phyloP scores from a whole-genome alignment of 2,888 invertebrate genomes.

The Watsonalla cultraria region DNA sequence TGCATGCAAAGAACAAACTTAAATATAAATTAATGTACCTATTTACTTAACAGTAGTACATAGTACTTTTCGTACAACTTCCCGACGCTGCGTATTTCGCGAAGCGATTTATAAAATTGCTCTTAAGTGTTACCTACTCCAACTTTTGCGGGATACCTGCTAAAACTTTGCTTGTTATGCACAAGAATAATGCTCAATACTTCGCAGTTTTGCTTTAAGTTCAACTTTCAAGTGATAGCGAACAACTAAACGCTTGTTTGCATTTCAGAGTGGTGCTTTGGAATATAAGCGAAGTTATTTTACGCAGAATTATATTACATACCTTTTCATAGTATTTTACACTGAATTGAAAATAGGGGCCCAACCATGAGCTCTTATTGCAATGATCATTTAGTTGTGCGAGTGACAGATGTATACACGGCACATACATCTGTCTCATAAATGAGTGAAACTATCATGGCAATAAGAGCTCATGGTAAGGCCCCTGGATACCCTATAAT shows the following conservation, averaged over 20 bases:
- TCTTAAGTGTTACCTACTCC: slow-evolving; percentile 24
- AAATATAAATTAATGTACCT: not conserved
- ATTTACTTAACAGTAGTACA: slow-evolving; percentile 38
- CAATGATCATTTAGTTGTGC: too few relatives aligned
- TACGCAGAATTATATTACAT: too few relatives aligned
- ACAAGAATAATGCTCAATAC: slow-evolving; percentile 38
- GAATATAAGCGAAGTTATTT: too few relatives aligned
- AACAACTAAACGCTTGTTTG: not conserved
- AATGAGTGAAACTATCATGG: too few relatives aligned
- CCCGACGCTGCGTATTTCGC: slow-evolving; percentile 49
- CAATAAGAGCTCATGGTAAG: too few relatives aligned
- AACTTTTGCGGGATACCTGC: slow-evolving; percentile 41
- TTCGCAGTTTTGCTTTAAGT: slow-evolving; percentile 22
- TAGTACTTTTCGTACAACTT: slow-evolving; percentile 47
- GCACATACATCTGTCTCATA: too few relatives aligned
- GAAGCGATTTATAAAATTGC: slow-evolving; percentile 57
- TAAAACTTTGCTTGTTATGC: slow-evolving; percentile 35
- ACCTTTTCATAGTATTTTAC: too few relatives aligned
- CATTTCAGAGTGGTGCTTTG: not conserved
- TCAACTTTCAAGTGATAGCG: slow-evolving; percentile 17
- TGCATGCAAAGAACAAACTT: too few relatives aligned
- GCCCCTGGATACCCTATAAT: too few relatives aligned
- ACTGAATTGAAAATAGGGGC: too few relatives aligned
- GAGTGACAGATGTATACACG: too few relatives aligned
- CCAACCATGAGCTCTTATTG: too few relatives aligned